Base-by-base conservation (phyloP, 2,888 invertebrate species). In the Suillia variegata region DNA sequence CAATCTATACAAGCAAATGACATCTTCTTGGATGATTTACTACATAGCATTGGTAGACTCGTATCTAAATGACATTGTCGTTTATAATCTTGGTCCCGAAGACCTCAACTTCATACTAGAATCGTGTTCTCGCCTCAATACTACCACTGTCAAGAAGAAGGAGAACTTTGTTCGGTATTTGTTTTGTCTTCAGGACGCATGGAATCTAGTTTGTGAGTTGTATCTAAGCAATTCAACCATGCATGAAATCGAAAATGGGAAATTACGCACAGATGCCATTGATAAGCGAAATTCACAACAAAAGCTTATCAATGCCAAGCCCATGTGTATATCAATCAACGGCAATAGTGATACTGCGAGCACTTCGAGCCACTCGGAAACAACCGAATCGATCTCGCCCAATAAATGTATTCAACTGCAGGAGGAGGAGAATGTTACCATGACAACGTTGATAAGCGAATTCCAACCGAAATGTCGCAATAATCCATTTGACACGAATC, bases 1-100 rank as follows among this genome's bases (percentile, higher is more conserved):
- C 1, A 95, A 94, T 81, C 84, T 95, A n/a, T 95, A 94, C 78
- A 92, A 92, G 62, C 96, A 96, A 82, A 93, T 95, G 10, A 94
- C 94, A 31, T 93, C 94, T 0, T 92, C 95, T 1, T 94, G 95
- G 90, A 90, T 95, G 42, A 91, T 96, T 18, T 92, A 93, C 81
- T 89, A 93, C 54, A 92, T 95, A 62, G 89, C 94, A 1, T 82
- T 96, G 42, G 90, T 96, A 33, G 94, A 96, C 76, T 86, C 95
- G 62, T 93, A 92, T 77, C 85, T 94, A 42, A 88, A 87, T 67
- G 90, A 90, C 26, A 87, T 90, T 51, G 83, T 87, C 33, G 85
- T 84, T 63, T 89, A 88, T 66, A 85, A 86, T 70, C 80, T 89
- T 67, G 86, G 85, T 61, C 81, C 87, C 0, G 85, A 85, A 24